These are phyloP conservation scores for Conops quadrifasciatus DNA, from an alignment of 2,888 invertebrate species.

Conservation along the genomic window DNA sequence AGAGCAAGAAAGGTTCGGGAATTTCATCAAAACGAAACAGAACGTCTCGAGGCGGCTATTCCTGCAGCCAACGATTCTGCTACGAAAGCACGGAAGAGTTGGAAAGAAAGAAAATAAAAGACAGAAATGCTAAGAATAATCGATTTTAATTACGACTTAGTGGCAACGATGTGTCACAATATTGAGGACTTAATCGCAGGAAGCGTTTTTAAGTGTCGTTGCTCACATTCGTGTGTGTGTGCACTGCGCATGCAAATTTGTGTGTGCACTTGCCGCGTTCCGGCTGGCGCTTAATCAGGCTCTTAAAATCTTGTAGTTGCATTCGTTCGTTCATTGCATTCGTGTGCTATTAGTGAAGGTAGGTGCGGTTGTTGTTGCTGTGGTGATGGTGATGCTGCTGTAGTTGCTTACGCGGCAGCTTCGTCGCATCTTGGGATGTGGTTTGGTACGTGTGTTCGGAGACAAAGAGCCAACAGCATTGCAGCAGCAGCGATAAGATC, in stretches of 20 bases:
- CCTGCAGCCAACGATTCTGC: no score
- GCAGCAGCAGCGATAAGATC: neutral
- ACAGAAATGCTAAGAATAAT: neutral
- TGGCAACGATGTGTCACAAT: constrained; percentile 34
- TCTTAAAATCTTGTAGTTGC: constrained; percentile 27
- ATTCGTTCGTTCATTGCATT: neutral
- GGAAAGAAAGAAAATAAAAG: neutral
- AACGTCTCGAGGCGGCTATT: no score
- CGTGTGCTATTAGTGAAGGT: neutral
- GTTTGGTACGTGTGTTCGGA: neutral
- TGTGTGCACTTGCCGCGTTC: constrained; percentile 6
- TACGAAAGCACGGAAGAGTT: neutral
- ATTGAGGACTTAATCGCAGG: constrained; percentile 35
- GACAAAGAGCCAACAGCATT: neutral
- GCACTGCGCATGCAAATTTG: constrained; percentile 15
- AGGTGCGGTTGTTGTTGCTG: neutral
- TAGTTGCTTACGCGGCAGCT: neutral
- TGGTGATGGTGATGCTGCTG: neutral
- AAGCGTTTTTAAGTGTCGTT: constrained; percentile 31
- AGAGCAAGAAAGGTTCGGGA: neutral
- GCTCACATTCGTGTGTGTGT: constrained; percentile 6
- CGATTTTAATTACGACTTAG: constrained; percentile 33
- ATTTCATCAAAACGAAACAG: no score
- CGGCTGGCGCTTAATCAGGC: constrained; percentile 31
- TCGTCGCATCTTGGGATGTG: neutral